These are phyloP conservation scores for Peromyscus polionotus DNA, from an alignment of 2,113 vertebrate species.

Conservation along the genomic window DNA sequence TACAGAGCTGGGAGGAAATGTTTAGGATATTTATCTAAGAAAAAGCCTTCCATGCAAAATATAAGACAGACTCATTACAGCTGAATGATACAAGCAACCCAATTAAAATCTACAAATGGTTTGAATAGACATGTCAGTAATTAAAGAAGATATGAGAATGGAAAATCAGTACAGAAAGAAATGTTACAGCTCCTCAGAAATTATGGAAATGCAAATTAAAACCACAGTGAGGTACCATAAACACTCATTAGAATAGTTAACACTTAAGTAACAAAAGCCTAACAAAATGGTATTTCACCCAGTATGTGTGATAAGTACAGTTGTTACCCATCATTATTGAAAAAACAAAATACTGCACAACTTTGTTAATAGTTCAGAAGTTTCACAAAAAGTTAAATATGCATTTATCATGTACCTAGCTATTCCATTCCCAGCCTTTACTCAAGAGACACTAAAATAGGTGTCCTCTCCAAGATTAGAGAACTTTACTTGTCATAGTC, in stretches of 20 bases:
- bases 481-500: background rate
- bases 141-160: background rate
- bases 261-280: background rate
- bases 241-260: background rate
- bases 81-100: background rate
- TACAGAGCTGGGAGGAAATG: background rate
- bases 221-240: background rate
- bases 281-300: background rate
- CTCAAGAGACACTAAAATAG: background rate
- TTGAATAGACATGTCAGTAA: background rate
- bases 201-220: background rate
- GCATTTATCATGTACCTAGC: too few species aligned
- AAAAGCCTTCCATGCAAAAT: background rate
- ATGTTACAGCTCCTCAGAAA: background rate
- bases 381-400: background rate
- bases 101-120: background rate
- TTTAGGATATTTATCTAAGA: background rate
- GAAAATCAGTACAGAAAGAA: background rate
- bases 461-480: background rate
- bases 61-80: background rate
- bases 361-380: background rate
- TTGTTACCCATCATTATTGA: background rate
- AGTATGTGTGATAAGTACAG: background rate
- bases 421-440: background rate
- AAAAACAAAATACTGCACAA: background rate